phyloP scores from a whole-genome alignment of 2,797 vertebrate genomes.

The Chromis chromis region DNA sequence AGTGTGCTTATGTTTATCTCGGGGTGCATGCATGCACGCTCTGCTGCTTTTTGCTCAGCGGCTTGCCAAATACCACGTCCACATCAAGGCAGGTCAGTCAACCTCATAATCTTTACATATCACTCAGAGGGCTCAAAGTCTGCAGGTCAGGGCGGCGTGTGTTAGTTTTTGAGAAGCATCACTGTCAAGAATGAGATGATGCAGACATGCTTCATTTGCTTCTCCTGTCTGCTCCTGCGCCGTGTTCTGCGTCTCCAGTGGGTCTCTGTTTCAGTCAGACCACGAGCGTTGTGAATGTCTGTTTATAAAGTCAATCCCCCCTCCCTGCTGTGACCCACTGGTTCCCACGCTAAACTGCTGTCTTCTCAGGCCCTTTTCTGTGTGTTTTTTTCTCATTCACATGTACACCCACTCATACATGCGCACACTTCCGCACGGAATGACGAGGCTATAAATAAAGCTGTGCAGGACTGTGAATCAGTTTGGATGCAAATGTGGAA shows the following conservation, averaged over 20 bases:
- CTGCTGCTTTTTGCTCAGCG: slow-evolving; percentile 39
- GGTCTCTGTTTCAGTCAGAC: slow-evolving; percentile 48
- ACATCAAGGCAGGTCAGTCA: slow-evolving; percentile 33
- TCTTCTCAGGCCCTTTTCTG: slow-evolving; percentile 77
- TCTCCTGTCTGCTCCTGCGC: slow-evolving; percentile 28
- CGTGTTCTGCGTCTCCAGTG: slow-evolving; percentile 23
- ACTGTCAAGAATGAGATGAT: slow-evolving; percentile 49
- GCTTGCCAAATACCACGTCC: slow-evolving; percentile 51
- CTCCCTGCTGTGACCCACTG: slow-evolving; percentile 61
- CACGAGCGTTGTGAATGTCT: slow-evolving; percentile 69
- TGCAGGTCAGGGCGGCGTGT: slow-evolving; percentile 33
- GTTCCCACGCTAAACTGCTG: slow-evolving; percentile 82
- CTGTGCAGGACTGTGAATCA: slow-evolving; percentile 33
- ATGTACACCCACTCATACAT: slow-evolving; percentile 34
- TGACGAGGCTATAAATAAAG: slow-evolving; percentile 66
- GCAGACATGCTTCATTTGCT: slow-evolving; percentile 42
- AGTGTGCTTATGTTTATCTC: slow-evolving; percentile 44
- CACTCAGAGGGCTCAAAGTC: slow-evolving; percentile 33
- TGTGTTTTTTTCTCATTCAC: slow-evolving; percentile 37
- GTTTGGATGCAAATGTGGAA: slow-evolving; percentile 37
- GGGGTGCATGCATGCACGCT: background rate
- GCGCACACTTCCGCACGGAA: slow-evolving; percentile 10
- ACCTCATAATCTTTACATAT: slow-evolving; percentile 35
- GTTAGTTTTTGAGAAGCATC: slow-evolving; percentile 27
- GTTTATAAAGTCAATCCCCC: slow-evolving; percentile 80